Percentiles rank a stretch among this genome's conserved stretches.
These are phyloP conservation scores for Hydrocynus forskahlii DNA, from an alignment of 2,797 vertebrate genomes.

Conservation along the genomic window DNA sequence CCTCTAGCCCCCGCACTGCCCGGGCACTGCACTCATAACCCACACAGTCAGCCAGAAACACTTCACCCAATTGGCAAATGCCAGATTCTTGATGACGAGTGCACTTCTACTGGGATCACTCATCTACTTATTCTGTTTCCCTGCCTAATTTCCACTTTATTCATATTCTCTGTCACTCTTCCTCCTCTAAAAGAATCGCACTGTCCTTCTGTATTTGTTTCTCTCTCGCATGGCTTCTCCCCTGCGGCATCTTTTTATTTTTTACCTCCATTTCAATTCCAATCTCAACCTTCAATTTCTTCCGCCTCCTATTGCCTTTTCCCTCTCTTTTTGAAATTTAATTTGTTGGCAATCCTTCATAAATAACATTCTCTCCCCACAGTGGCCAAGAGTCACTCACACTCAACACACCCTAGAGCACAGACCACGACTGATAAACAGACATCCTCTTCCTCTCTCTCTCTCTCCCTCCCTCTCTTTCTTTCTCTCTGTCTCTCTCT, in stretches of 20 bases:
- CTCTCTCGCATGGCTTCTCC: constrained; percentile 8
- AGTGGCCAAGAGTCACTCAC: constrained; percentile 62
- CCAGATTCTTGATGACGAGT: too few relatives aligned
- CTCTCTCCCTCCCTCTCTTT: constrained; percentile 34
- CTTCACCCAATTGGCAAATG: background rate
- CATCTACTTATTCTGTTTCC: constrained; percentile 6
- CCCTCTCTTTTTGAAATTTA: constrained; percentile 70
- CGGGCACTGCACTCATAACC: background rate
- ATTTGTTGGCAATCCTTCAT: constrained; percentile 74
- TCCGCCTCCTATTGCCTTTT: constrained; percentile 48
- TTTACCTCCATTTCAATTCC: constrained; percentile 61
- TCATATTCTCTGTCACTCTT: constrained; percentile 26
- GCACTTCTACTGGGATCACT: background rate
- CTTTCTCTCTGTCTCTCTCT: constrained; percentile 38
- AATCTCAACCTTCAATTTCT: constrained; percentile 57
- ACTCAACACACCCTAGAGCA: constrained; percentile 39
- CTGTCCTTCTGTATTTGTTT: constrained; percentile 40
- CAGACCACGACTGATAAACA: constrained; percentile 46
- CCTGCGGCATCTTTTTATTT: constrained; percentile 47
- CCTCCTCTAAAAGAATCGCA: background rate
- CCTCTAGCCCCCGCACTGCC: background rate
- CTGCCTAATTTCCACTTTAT: constrained; percentile 13
- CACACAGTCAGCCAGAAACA: background rate
- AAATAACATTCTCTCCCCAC: constrained; percentile 71
- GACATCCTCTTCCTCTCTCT: background rate